Conservation (phyloP, 2,888 invertebrate genomes). For the Phaedon cochleariae region DNA sequence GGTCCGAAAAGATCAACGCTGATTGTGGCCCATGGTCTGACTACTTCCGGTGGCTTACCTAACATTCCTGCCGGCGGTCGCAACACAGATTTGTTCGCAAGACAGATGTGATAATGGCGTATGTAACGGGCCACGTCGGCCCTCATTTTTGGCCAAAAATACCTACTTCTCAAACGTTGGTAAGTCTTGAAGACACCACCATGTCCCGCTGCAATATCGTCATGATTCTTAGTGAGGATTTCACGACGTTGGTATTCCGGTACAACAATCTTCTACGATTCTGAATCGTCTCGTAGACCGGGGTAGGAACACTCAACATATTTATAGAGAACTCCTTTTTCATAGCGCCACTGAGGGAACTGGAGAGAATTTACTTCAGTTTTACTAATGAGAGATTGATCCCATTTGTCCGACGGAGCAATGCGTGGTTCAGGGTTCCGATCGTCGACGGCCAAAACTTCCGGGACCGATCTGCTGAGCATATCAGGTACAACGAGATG, state of each 20-base stretch:
- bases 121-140: constrained; percentile 4
- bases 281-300: background rate
- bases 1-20: constrained; percentile 34
- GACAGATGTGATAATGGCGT: constrained; percentile 3
- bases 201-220: constrained; percentile 10
- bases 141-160: constrained; percentile 20
- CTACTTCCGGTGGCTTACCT: background rate
- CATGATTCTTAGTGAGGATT: constrained; percentile 3
- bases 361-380: background rate
- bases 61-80: constrained; percentile 10
- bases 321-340: background rate
- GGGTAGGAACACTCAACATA: constrained; percentile 4
- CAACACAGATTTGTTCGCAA: constrained; percentile 1
- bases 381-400: background rate
- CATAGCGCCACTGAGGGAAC: background rate
- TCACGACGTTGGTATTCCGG: background rate
- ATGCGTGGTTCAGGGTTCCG: constrained; percentile 4
- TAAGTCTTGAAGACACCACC: constrained; percentile 14
- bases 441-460: background rate
- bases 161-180: background rate
- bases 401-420: constrained; percentile 3
- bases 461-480: constrained; percentile 5
- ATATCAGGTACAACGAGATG: constrained; percentile 29
- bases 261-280: constrained; percentile 18
- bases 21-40: background rate